phyloP scores from a whole-genome alignment of 2,888 invertebrate genomes.

The Seira ritae region DNA sequence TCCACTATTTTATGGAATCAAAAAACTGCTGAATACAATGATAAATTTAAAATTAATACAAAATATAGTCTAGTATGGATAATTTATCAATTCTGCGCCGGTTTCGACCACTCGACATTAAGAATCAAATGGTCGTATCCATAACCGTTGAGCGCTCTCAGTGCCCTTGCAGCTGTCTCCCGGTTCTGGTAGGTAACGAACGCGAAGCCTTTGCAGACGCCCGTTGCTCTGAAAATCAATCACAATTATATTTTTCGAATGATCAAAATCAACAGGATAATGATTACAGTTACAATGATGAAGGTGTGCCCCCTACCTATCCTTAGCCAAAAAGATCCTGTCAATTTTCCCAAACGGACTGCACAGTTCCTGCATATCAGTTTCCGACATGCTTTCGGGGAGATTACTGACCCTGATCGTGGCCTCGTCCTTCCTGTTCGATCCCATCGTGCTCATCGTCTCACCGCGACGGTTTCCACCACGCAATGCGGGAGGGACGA shows the following conservation, averaged over 20 bases:
- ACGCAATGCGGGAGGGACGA: slow-evolving; percentile 90
- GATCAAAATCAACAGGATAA: neutral
- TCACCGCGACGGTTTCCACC: slow-evolving; percentile 85
- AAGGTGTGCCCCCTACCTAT: slow-evolving; percentile 76
- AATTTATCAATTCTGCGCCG: slow-evolving; percentile 74
- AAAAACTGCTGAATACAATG: too few relatives aligned
- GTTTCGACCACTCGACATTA: slow-evolving; percentile 99
- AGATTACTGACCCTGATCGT: slow-evolving; percentile 98
- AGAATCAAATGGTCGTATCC: slow-evolving; percentile 99
- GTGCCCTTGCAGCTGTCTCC: slow-evolving; percentile 94
- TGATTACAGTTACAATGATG: too few relatives aligned
- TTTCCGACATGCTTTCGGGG: slow-evolving; percentile 94
- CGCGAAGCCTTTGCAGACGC: slow-evolving; percentile 96
- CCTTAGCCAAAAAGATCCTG: slow-evolving; percentile 96
- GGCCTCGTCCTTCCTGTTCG: slow-evolving; percentile 85
- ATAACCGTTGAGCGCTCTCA: slow-evolving; percentile 90
- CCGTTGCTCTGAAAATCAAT: slow-evolving; percentile 81
- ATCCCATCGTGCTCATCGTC: slow-evolving; percentile 79
- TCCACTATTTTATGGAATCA: too few relatives aligned
- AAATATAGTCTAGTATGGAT: too few relatives aligned
- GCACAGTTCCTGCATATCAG: slow-evolving; percentile 96
- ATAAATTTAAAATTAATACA: too few relatives aligned
- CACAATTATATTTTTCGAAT: too few relatives aligned
- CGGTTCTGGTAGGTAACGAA: slow-evolving; percentile 97
- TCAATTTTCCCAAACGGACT: slow-evolving; percentile 94